These are phyloP conservation scores for Hirtodrosophila cameraria DNA, from an alignment of 2,888 invertebrate genomes.

Conservation along the genomic window DNA sequence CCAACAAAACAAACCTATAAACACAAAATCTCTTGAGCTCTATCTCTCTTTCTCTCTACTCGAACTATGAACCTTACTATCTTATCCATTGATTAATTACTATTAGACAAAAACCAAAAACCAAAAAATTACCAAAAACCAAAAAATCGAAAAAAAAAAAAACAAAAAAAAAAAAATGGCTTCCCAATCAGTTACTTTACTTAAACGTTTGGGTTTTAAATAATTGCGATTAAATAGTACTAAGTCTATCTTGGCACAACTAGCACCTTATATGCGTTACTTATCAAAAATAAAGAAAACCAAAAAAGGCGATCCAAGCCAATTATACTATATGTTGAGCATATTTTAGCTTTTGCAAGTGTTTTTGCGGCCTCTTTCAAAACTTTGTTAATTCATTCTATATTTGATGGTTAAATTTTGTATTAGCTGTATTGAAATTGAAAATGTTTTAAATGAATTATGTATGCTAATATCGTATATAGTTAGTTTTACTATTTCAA, in stretches of 20 bases:
- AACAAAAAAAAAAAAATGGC: conserved; percentile 48
- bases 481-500: too few species aligned
- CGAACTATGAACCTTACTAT: conserved; percentile 51
- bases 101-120: conserved; percentile 44
- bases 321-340: conserved; percentile 21
- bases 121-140: too few species aligned
- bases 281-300: too few species aligned
- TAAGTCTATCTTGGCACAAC: conserved; percentile 46
- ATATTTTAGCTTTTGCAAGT: conserved; percentile 18
- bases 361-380: conserved; percentile 11
- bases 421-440: too few species aligned
- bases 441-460: too few species aligned
- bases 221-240: conserved; percentile 35
- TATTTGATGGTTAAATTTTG: too few species aligned
- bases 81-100: conserved; percentile 58
- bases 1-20: conserved; percentile 16
- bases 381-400: background rate
- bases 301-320: conserved; percentile 3
- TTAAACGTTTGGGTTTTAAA: conserved; percentile 50
- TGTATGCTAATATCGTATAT: too few species aligned
- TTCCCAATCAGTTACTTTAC: conserved; percentile 65
- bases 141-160: too few species aligned
- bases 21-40: conserved; percentile 20
- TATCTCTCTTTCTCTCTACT: conserved; percentile 48
- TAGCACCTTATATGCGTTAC: conserved; percentile 42